A percentile compares a stretch with the other conserved stretches of the same genome.
Evolutionary conservation across 2,797 vertebrate species (phyloP).

Genomic region (Neopelma chrysocephalum): DNA sequence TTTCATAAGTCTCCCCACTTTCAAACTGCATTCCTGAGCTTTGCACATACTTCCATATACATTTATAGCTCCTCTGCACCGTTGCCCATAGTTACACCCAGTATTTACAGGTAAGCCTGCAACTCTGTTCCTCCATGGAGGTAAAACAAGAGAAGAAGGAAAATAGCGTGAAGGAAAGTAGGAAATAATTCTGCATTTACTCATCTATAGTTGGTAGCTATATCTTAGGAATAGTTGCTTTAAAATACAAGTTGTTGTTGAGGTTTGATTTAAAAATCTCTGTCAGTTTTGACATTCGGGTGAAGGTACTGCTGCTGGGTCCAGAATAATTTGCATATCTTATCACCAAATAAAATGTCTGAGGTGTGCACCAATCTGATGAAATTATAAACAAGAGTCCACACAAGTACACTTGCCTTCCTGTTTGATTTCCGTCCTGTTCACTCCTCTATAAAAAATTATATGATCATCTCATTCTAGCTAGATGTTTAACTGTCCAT

Average conservation of each 20-base stretch:
- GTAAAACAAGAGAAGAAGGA: not conserved
- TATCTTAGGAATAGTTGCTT: constrained; percentile 21
- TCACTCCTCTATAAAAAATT: constrained; percentile 71
- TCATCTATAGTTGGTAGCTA: not conserved
- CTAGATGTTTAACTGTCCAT: constrained; percentile 61
- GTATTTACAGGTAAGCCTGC: not conserved
- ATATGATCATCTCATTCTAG: constrained; percentile 54
- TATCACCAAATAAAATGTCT: constrained; percentile 68
- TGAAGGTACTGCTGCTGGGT: constrained; percentile 67
- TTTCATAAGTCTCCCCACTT: not conserved
- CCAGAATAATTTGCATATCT: constrained; percentile 73
- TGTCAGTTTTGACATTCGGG: constrained; percentile 73
- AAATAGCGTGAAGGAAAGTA: not conserved
- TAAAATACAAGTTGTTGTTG: constrained; percentile 40
- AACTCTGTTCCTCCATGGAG: not conserved
- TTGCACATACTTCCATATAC: not conserved
- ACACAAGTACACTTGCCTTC: constrained; percentile 57
- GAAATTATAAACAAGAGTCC: constrained; percentile 74
- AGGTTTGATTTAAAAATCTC: constrained; percentile 69
- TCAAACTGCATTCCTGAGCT: not conserved
- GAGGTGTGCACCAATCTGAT: constrained; percentile 69
- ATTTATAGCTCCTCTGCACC: not conserved
- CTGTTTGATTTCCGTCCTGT: constrained; percentile 51
- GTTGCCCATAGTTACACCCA: not conserved
- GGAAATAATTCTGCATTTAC: constrained; percentile 16